These are phyloP conservation scores for Melanostigma gelatinosum DNA, from an alignment of 2,113 vertebrate genomes.

Conservation along the genomic window DNA sequence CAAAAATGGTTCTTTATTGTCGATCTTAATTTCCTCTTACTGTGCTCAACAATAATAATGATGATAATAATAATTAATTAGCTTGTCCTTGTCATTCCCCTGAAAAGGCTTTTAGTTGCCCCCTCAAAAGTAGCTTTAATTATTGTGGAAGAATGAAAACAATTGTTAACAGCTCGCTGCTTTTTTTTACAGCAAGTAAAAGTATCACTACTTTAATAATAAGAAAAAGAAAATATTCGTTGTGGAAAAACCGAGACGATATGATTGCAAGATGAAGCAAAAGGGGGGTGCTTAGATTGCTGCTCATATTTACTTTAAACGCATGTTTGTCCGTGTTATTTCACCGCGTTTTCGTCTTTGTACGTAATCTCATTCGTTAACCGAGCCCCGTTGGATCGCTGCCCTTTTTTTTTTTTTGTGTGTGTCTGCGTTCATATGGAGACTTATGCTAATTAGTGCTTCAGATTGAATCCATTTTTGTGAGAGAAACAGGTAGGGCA, in stretches of 20 bases:
- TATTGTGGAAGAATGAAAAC: slow-evolving; percentile 9
- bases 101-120: slow-evolving; percentile 2
- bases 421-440: neutral
- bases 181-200: too few species aligned
- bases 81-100: neutral
- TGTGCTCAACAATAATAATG: slow-evolving; percentile 1
- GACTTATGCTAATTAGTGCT: neutral
- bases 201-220: neutral
- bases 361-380: neutral
- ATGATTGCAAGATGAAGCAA: neutral
- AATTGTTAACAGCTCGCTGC: neutral
- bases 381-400: neutral
- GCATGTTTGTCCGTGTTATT: neutral
- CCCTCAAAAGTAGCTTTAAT: slow-evolving; percentile 16
- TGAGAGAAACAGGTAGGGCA: neutral
- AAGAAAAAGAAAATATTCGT: neutral
- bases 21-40: slow-evolving; percentile 19
- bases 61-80: neutral
- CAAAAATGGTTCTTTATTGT: neutral
- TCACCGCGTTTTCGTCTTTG: neutral
- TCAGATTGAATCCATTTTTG: neutral
- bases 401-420: neutral
- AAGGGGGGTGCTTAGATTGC: neutral
- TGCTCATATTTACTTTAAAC: neutral
- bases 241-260: neutral